A percentile compares a stretch with the other conserved stretches of the same genome.
Evolutionary conservation across 2,113 vertebrate species (phyloP).

Genomic region (Cromileptes altivelis): DNA sequence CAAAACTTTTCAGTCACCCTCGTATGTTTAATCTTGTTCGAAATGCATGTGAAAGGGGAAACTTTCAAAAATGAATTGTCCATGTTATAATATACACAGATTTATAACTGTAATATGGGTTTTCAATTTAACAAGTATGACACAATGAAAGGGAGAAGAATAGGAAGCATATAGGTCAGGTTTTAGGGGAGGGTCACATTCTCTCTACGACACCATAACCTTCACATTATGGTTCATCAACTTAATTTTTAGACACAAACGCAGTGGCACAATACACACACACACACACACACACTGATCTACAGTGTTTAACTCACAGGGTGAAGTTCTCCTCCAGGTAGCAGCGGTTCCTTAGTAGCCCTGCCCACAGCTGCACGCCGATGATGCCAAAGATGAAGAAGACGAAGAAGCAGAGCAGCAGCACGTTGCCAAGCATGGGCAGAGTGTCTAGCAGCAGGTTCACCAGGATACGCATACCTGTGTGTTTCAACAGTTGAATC

Average conservation of each 20-base stretch:
- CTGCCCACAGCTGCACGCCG: slow-evolving; percentile 98
- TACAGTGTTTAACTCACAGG: slow-evolving; percentile 83
- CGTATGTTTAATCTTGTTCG: too few species aligned
- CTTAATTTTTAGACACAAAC: neutral
- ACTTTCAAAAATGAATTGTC: too few species aligned
- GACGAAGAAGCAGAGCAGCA: slow-evolving; percentile 99
- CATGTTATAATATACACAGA: neutral
- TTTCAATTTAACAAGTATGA: neutral
- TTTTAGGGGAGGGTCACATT: neutral
- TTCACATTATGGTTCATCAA: neutral
- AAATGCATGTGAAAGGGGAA: neutral
- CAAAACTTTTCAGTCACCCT: too few species aligned
- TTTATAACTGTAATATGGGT: neutral
- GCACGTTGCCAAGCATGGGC: slow-evolving; percentile 98
- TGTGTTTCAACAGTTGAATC: slow-evolving; percentile 28
- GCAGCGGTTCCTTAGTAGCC: slow-evolving; percentile 96
- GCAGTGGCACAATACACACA: neutral
- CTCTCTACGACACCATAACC: neutral
- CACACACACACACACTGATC: neutral
- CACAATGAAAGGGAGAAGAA: neutral
- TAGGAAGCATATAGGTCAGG: neutral
- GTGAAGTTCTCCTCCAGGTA: slow-evolving; percentile 93
- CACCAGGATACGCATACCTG: slow-evolving; percentile 99
- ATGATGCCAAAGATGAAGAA: slow-evolving; percentile 99
- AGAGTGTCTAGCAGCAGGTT: slow-evolving; percentile 98